phyloP scores from a whole-genome alignment of 64 coral and sea anemone genomes.

The Porites australiensis region DNA sequence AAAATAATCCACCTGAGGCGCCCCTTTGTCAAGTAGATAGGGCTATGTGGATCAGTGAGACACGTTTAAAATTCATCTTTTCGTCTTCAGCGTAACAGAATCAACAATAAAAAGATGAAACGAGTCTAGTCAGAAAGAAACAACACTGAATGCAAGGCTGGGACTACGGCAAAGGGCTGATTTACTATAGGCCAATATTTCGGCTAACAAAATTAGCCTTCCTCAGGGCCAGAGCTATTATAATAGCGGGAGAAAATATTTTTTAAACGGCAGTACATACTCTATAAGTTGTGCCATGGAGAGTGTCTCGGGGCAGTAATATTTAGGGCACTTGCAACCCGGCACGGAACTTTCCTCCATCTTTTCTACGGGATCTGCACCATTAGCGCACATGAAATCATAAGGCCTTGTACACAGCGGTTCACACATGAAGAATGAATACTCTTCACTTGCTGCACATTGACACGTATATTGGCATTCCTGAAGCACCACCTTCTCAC shows the following conservation, averaged over 20 bases:
- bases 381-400: conserved; percentile 7
- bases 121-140: no score
- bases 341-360: conserved; percentile 17
- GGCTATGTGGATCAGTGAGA: no score
- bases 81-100: no score
- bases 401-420: neutral
- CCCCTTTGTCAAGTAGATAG: no score
- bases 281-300: conserved; percentile 19
- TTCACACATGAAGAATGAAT: conserved; percentile 37
- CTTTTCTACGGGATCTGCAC: neutral
- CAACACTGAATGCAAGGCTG: no score
- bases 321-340: conserved; percentile 20
- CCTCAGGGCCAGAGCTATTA: no score
- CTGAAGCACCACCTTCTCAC: neutral
- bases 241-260: neutral
- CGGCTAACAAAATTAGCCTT: no score
- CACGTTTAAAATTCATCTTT: no score
- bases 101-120: no score
- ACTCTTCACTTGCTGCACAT: neutral
- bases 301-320: conserved; percentile 13
- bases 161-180: no score
- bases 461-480: conserved; percentile 17
- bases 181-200: no score
- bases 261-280: neutral
- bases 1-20: no score